phyloP scores from a whole-genome alignment of 2,888 invertebrate genomes.

The Tachina lurida region DNA sequence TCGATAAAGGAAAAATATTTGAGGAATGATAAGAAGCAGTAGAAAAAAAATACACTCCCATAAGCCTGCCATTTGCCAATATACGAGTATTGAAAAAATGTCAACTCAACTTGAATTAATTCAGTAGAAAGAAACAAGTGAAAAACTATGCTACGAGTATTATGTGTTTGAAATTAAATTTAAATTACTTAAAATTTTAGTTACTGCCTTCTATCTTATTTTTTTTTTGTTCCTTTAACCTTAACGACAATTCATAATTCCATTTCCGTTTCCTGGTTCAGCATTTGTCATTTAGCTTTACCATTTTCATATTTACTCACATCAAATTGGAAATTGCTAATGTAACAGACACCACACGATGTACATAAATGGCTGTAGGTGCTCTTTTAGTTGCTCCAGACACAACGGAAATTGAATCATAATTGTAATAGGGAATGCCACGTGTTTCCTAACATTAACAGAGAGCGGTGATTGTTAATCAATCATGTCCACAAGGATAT shows the following conservation, averaged over 20 bases:
- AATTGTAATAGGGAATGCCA: conserved; percentile 51
- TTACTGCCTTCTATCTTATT: not conserved
- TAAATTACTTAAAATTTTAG: no score
- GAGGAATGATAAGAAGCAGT: not conserved
- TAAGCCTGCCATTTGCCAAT: conserved; percentile 51
- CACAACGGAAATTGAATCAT: conserved; percentile 64
- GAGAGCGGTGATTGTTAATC: conserved; percentile 11
- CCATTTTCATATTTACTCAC: not conserved
- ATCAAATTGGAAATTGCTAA: conserved; percentile 53
- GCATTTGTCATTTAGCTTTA: conserved; percentile 15
- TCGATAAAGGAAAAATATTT: conserved; percentile 8
- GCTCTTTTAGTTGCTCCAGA: conserved; percentile 49
- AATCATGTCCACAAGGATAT: conserved; percentile 19
- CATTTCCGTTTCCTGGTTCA: conserved; percentile 57
- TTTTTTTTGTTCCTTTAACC: not conserved
- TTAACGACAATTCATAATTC: conserved; percentile 38
- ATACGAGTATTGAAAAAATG: conserved; percentile 45
- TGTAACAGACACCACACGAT: conserved; percentile 58
- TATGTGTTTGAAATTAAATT: not conserved
- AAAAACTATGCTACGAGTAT: not conserved
- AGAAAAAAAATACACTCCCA: not conserved
- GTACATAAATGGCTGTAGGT: conserved; percentile 43
- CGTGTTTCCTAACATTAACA: not conserved
- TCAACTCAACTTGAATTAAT: conserved; percentile 26
- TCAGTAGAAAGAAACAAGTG: not conserved